Evolutionary conservation across 2,113 vertebrate genomes (phyloP), one percentile per base, ranked within the genome.

Genomic region (Herpetotheres cachinnans): DNA sequence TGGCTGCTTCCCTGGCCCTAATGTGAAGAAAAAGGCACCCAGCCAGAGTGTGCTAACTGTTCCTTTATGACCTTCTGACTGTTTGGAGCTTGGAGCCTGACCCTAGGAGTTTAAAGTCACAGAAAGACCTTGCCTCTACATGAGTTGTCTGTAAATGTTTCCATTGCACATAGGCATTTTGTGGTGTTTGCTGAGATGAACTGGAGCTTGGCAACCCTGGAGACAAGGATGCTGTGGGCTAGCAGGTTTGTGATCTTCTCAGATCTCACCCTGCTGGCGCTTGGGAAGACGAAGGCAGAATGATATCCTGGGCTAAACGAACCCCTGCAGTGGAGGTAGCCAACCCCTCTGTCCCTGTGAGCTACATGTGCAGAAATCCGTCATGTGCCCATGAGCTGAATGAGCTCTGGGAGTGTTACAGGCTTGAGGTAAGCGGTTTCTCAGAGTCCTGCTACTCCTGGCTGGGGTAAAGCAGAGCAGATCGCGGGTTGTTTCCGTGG

Each of bases 401-500:
- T 0, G 1, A 89, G 52, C 65, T 87, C 69, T 74, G 55, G 15
- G 27, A 87, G 56, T 1, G 1, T 74, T 82, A 55, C 30, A 40
- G 69, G 13, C 61, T 84, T 82, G 84, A 85, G 62, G 29, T 30
- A 52, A 90, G 49, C 26, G 13, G 19, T 89, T 92, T 89, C 55
- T 56, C 20, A 26, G 69, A 54, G 54, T 81, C 50, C 47, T 86
- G 62, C 74, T 83, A 4, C 36, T 89, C 14, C 40, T 70, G 52
- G 30, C 36, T 77, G 54, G n/a, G 58, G 88, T 46, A 73, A 82
- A 49, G 44, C 76, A 70, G 61, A 79, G 50, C 74, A 76, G 71
- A 26, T 72, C 0, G 0, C 46, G 50, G 55, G 36, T 30, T 3
- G 2, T 6, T 82, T 79, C n/a, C 38, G n/a, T 72, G 73, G 58